Percentiles rank a stretch among this genome's conserved stretches.
These are phyloP conservation scores for Hippopotamyrus pictus DNA, from an alignment of 2,797 vertebrate genomes.

Conservation along the genomic window DNA sequence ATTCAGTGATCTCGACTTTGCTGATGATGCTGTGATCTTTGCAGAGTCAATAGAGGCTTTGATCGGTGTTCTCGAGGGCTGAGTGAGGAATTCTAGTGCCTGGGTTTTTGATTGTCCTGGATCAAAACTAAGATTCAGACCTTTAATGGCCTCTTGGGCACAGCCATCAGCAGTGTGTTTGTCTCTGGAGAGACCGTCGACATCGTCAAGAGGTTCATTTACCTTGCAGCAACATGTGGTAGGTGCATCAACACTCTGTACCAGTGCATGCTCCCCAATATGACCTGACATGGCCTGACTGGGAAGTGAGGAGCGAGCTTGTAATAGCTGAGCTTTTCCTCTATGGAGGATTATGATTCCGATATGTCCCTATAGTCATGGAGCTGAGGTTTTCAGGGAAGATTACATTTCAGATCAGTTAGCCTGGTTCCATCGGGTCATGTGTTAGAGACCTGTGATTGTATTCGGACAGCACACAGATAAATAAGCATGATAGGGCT, in stretches of 20 bases:
- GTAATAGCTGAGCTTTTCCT: background rate
- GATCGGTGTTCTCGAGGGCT: background rate
- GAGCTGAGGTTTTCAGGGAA: background rate
- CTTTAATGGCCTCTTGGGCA: background rate
- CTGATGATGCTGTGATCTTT: background rate
- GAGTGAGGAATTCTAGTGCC: background rate
- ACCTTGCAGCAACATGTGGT: background rate
- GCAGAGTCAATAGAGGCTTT: background rate
- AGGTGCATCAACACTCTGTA: background rate
- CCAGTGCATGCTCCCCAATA: background rate
- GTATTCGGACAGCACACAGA: background rate
- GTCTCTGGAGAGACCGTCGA: background rate
- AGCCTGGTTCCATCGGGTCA: background rate
- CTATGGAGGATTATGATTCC: background rate
- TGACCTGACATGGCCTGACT: background rate
- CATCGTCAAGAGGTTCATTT: background rate
- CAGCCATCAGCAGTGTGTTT: background rate
- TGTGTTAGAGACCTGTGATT: conserved; percentile 3
- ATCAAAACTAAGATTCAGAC: background rate
- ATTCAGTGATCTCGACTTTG: background rate
- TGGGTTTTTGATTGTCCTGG: background rate
- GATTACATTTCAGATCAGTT: conserved; percentile 12
- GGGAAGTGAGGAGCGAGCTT: background rate
- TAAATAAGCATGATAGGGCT: background rate
- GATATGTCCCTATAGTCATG: background rate